phyloP scores from a whole-genome alignment of 2,113 vertebrate genomes.

The Scartelaos histophorus region DNA sequence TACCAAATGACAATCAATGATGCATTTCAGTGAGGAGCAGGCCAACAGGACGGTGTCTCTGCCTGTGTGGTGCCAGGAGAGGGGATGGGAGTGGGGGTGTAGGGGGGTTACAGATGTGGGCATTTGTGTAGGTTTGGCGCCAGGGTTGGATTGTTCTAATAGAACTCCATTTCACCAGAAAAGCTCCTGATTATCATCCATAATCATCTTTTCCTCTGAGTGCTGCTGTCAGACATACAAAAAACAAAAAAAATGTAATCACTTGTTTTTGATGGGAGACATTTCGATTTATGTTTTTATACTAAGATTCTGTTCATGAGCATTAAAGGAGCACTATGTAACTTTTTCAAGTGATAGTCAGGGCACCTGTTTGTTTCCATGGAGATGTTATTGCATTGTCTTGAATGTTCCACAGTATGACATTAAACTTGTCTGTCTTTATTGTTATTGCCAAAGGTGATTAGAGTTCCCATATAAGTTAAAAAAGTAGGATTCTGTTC shows the following conservation, averaged over 20 bases:
- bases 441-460: no score
- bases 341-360: no score
- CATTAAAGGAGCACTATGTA: neutral
- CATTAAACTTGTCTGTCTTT: no score
- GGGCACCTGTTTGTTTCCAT: no score
- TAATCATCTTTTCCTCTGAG: conserved; percentile 66
- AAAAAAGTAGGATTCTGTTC: no score
- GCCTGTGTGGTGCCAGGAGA: conserved; percentile 50
- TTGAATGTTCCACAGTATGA: no score
- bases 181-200: conserved; percentile 71
- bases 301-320: neutral
- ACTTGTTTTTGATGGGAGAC: neutral
- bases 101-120: conserved; percentile 69
- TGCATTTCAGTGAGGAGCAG: conserved; percentile 72
- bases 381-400: no score
- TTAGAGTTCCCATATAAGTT: no score
- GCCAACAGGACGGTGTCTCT: conserved; percentile 65
- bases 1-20: conserved; percentile 79
- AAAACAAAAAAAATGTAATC: conserved; percentile 24
- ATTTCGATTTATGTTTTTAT: neutral
- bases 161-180: conserved; percentile 72
- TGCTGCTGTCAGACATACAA: conserved; percentile 46
- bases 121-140: conserved; percentile 60
- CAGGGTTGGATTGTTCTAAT: conserved; percentile 67
- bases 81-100: no score